Conservation (phyloP, 2,888 invertebrate genomes). For the Pomacea canaliculata region DNA sequence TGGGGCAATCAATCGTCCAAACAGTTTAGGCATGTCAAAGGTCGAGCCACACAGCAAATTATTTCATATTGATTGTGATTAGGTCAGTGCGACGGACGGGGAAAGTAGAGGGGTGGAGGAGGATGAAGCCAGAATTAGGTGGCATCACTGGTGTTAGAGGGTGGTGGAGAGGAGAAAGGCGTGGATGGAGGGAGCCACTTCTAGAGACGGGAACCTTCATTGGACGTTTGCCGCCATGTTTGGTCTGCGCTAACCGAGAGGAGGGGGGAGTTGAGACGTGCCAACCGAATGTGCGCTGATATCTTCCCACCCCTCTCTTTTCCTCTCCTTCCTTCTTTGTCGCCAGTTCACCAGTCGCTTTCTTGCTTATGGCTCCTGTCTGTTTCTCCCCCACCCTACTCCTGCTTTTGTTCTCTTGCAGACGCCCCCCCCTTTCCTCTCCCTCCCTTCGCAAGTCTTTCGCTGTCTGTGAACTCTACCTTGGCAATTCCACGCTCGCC, state of each 20-base stretch:
- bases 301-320: background rate
- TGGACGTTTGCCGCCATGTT: conserved; percentile 3
- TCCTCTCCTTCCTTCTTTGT: background rate
- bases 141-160: too few relatives aligned
- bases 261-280: background rate
- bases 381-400: background rate
- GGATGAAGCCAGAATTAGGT: background rate
- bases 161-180: background rate
- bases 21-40: conserved; percentile 10
- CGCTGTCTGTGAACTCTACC: too few relatives aligned
- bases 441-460: background rate
- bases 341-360: background rate
- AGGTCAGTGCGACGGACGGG: background rate
- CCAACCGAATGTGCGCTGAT: background rate
- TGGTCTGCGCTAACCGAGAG: background rate
- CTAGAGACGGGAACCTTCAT: background rate
- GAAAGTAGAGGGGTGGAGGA: background rate
- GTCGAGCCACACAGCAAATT: conserved; percentile 2
- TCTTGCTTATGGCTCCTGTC: background rate
- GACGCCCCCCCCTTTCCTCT: background rate
- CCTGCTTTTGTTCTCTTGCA: background rate
- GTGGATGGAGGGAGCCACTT: background rate
- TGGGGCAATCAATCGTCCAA: conserved; percentile 5
- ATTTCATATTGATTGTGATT: conserved; percentile 12
- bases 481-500: too few relatives aligned